phyloP scores from a whole-genome alignment of 2,888 invertebrate species.

The Agrochola circellaris region DNA sequence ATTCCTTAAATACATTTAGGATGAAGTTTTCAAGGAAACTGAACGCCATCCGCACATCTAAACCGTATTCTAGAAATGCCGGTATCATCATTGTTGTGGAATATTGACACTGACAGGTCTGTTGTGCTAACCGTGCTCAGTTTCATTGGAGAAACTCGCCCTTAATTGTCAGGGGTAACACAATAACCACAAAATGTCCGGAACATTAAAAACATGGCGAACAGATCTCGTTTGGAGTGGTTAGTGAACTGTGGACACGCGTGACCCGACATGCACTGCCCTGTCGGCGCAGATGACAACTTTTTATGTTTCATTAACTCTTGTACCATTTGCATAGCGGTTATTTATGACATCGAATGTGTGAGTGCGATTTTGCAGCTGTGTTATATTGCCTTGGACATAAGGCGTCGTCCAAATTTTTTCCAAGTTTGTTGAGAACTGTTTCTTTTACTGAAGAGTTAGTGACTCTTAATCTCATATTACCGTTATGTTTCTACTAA shows the following conservation, averaged over 20 bases:
- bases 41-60: no score
- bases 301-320: conserved; percentile 56
- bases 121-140: no score
- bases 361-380: not conserved
- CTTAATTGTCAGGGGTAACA: not conserved
- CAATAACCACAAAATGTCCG: conserved; percentile 17
- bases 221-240: conserved; percentile 49
- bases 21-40: no score
- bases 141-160: no score
- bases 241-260: conserved; percentile 33
- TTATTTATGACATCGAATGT: conserved; percentile 44
- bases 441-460: not conserved
- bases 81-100: no score
- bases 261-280: conserved; percentile 41
- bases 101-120: no score
- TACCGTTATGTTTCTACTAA: not conserved
- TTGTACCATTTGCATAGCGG: conserved; percentile 30
- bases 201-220: conserved; percentile 33
- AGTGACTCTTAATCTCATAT: not conserved
- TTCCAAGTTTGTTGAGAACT: not conserved
- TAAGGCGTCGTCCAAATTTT: no score
- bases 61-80: no score
- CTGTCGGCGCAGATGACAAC: conserved; percentile 53
- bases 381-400: not conserved
- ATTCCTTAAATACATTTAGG: no score